A percentile compares a stretch with the other conserved stretches of the same genome.
Evolutionary conservation across 2,888 invertebrate genomes (phyloP).

Genomic region (Junonia oenone): DNA sequence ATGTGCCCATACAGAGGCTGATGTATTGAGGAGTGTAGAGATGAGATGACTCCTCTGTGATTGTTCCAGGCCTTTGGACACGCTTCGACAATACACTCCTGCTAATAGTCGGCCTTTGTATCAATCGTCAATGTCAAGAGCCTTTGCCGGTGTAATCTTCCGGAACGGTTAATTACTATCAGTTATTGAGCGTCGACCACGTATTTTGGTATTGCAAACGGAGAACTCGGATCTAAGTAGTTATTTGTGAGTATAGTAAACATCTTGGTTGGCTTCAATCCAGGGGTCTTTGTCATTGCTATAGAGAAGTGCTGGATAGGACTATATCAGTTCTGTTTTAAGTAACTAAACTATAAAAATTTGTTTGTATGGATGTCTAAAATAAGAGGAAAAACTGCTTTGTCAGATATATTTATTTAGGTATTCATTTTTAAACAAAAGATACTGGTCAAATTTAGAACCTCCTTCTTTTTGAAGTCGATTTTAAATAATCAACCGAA

Average conservation of each 20-base stretch:
- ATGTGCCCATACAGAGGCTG: too few species aligned
- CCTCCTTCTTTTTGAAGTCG: too few species aligned
- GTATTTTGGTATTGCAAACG: constrained; percentile 53
- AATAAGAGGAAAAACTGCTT: too few species aligned
- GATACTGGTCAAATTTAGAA: too few species aligned
- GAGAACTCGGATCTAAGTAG: constrained; percentile 52
- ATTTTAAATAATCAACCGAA: too few species aligned
- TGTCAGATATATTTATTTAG: too few species aligned
- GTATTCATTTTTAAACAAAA: too few species aligned
- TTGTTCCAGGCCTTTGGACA: constrained; percentile 10
- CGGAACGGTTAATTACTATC: constrained; percentile 37
- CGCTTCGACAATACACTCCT: constrained; percentile 18
- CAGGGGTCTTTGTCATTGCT: constrained; percentile 46
- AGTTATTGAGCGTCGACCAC: constrained; percentile 36
- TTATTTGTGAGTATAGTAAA: constrained; percentile 68
- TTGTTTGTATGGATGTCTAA: too few species aligned
- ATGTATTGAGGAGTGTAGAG: too few species aligned
- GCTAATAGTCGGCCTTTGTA: constrained; percentile 22
- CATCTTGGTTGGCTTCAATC: constrained; percentile 74
- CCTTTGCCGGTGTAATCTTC: constrained; percentile 34
- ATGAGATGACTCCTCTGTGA: constrained; percentile 16
- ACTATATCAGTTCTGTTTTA: too few species aligned
- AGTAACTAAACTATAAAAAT: too few species aligned
- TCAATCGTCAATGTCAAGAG: constrained; percentile 34
- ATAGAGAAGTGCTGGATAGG: constrained; percentile 38